Percentiles rank a stretch among this genome's conserved stretches.
Evolutionary conservation across 1,140 invertebrate species (phyloP).

Genomic region (Cydia pomonella): DNA sequence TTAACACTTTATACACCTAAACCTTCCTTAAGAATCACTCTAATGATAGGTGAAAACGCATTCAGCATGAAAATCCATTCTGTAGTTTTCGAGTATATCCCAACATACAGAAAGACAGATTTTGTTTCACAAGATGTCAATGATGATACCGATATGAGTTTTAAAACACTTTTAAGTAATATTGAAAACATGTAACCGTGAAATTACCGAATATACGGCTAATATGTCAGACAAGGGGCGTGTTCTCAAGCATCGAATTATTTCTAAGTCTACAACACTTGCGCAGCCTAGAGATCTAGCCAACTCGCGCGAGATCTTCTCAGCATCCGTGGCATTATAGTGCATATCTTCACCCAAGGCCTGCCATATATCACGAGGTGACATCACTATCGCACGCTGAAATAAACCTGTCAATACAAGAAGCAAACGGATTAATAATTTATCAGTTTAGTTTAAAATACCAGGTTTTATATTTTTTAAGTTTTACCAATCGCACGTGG

Average conservation of each 20-base stretch:
- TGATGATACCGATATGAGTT: too few species aligned
- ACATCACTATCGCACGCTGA: conserved; percentile 71
- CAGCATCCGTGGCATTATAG: conserved; percentile 43
- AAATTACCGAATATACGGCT: conserved; percentile 80
- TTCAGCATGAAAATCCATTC: too few species aligned
- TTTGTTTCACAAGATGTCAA: too few species aligned
- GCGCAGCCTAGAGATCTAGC: conserved; percentile 55
- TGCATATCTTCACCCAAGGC: conserved; percentile 50
- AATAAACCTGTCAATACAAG: conserved; percentile 57
- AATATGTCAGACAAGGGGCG: conserved; percentile 82
- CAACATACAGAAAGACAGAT: too few species aligned
- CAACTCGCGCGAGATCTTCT: conserved; percentile 52
- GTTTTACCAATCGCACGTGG: conserved; percentile 81
- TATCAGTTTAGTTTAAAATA: neutral
- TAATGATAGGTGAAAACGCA: too few species aligned
- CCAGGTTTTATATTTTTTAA: neutral
- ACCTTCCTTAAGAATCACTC: too few species aligned
- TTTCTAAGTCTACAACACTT: conserved; percentile 51
- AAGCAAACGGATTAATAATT: conserved; percentile 23
- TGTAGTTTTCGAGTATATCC: too few species aligned
- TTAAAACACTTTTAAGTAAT: too few species aligned
- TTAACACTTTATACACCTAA: too few species aligned
- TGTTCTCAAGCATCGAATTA: conserved; percentile 84
- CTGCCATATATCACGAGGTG: conserved; percentile 65
- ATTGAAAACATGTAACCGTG: neutral